phyloP scores from a whole-genome alignment of 2,797 vertebrate species.

The Sebastes matsubarae region DNA sequence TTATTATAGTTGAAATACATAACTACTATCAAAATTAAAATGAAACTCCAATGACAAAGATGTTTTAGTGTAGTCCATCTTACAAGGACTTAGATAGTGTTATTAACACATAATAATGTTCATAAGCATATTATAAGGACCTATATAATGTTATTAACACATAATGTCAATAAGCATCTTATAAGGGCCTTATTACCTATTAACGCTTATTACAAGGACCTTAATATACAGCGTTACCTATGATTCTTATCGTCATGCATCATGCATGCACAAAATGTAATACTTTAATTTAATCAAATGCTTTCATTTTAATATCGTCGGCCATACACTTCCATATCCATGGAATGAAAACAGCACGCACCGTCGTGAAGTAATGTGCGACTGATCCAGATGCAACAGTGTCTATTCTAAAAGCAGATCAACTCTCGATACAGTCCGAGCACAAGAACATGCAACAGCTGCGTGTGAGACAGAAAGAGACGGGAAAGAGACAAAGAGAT shows the following conservation, averaged over 20 bases:
- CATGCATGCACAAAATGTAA: background rate
- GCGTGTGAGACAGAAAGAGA: conserved; percentile 6
- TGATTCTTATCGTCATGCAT: background rate
- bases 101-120: too few species aligned
- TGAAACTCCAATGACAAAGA: background rate
- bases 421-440: background rate
- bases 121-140: background rate
- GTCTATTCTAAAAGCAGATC: background rate
- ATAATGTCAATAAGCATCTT: too few species aligned
- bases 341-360: background rate
- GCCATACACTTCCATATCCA: background rate
- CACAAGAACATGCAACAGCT: conserved; percentile 22
- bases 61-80: background rate
- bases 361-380: background rate
- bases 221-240: background rate
- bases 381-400: background rate
- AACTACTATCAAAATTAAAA: background rate
- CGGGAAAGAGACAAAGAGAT: conserved; percentile 18
- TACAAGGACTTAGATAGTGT: too few species aligned
- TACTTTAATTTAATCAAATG: background rate
- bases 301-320: background rate
- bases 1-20: background rate
- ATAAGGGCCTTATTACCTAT: too few species aligned
- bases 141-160: too few species aligned
- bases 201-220: background rate